A percentile compares a stretch with the other conserved stretches of the same genome.
Evolutionary conservation across 2,888 invertebrate genomes (phyloP).

Genomic region (Polymixis flavicincta): DNA sequence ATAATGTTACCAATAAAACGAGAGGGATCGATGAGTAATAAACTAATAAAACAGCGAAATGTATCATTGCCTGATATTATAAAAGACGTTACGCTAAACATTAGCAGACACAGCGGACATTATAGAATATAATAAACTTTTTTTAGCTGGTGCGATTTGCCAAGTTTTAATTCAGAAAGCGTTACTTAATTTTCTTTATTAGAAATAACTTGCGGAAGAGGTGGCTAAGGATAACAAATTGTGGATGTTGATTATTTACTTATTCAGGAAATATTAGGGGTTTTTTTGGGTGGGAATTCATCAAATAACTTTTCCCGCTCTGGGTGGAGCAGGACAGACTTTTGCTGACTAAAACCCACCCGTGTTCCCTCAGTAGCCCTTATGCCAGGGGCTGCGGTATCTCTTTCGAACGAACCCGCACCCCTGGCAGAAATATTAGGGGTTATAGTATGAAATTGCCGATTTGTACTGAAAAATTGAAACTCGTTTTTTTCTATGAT

Average conservation of each 20-base stretch:
- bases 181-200: conserved; percentile 18
- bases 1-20: conserved; percentile 61
- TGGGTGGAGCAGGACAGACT: too few relatives aligned
- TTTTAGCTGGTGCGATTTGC: conserved; percentile 43
- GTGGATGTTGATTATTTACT: background rate
- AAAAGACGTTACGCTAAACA: conserved; percentile 36
- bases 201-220: background rate
- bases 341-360: too few relatives aligned
- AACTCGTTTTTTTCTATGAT: too few relatives aligned
- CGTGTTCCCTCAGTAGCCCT: too few relatives aligned
- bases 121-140: conserved; percentile 42
- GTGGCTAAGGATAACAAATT: background rate
- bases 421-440: too few relatives aligned
- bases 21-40: conserved; percentile 65
- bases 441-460: too few relatives aligned
- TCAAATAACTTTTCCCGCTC: too few relatives aligned
- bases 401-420: too few relatives aligned
- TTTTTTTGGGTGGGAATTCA: too few relatives aligned
- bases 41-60: conserved; percentile 66
- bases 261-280: background rate
- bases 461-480: too few relatives aligned
- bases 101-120: conserved; percentile 27
- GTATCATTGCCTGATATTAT: conserved; percentile 60
- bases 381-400: too few relatives aligned
- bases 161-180: conserved; percentile 19